Conservation (phyloP, 2,888 invertebrate genomes). For the Bruchidius siliquastri region DNA sequence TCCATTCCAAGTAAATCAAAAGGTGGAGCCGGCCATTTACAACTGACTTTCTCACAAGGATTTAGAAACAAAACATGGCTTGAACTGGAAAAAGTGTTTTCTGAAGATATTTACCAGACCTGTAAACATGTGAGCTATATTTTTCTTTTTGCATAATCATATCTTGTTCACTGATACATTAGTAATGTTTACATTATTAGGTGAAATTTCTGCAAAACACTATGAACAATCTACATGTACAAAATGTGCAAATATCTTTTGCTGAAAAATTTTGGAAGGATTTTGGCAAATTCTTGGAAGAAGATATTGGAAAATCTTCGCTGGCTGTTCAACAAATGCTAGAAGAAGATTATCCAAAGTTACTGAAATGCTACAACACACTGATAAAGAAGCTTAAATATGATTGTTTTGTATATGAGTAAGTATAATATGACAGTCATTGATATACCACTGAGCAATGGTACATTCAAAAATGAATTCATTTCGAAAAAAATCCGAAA, state of each 20-base stretch:
- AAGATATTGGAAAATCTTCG: slow-evolving; percentile 54
- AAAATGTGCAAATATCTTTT: slow-evolving; percentile 48
- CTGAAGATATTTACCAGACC: slow-evolving; percentile 65
- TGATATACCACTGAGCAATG: too few species aligned
- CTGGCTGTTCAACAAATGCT: slow-evolving; percentile 70
- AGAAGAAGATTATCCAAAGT: slow-evolving; percentile 82
- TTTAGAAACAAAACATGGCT: slow-evolving; percentile 75
- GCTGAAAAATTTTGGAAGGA: slow-evolving; percentile 54
- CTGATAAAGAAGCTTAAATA: slow-evolving; percentile 65
- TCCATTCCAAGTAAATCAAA: slow-evolving; percentile 30
- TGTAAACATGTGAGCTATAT: slow-evolving; percentile 59
- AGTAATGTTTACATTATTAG: slow-evolving; percentile 28
- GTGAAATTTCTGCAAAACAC: slow-evolving; percentile 51
- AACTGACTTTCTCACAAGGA: slow-evolving; percentile 45
- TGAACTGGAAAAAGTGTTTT: slow-evolving; percentile 81
- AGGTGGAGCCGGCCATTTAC: slow-evolving; percentile 56
- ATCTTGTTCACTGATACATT: slow-evolving; percentile 2
- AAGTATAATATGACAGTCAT: slow-evolving; percentile 34
- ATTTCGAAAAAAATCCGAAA: too few species aligned
- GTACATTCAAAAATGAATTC: too few species aligned
- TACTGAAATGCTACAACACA: slow-evolving; percentile 76
- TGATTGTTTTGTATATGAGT: slow-evolving; percentile 56
- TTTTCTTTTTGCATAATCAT: background rate
- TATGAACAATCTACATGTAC: slow-evolving; percentile 48
- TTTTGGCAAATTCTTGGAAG: slow-evolving; percentile 48